Percentiles rank a stretch among this genome's conserved stretches.
phyloP scores from a whole-genome alignment of 2,888 invertebrate species.

The Oscheius sp. region DNA sequence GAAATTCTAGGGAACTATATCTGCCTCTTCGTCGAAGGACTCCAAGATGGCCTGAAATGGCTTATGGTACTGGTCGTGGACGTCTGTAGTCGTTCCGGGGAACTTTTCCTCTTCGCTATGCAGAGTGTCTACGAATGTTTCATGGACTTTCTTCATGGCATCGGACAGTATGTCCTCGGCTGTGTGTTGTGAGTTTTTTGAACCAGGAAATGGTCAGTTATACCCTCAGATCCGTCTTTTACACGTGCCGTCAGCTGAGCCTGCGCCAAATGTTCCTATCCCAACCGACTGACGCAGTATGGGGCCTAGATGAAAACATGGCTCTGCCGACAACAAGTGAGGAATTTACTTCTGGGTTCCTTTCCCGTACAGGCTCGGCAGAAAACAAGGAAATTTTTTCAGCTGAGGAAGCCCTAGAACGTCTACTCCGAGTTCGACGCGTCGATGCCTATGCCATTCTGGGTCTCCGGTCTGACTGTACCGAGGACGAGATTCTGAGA shows the following conservation, averaged over 20 bases:
- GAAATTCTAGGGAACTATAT: slow-evolving; percentile 26
- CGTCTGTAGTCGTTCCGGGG: slow-evolving; percentile 37
- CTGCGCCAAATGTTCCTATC: slow-evolving; percentile 15
- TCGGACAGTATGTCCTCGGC: not conserved
- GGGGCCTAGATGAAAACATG: slow-evolving; percentile 31
- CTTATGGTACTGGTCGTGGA: slow-evolving; percentile 54
- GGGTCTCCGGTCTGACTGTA: slow-evolving; percentile 87
- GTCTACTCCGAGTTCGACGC: slow-evolving; percentile 81
- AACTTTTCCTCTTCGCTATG: slow-evolving; percentile 3
- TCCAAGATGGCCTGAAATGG: slow-evolving; percentile 44
- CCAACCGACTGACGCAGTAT: slow-evolving; percentile 10
- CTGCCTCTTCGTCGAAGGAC: slow-evolving; percentile 1
- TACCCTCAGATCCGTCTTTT: slow-evolving; percentile 1
- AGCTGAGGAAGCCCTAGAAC: slow-evolving; percentile 92
- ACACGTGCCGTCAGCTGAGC: slow-evolving; percentile 13
- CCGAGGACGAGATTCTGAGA: slow-evolving; percentile 85
- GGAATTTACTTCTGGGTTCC: not conserved
- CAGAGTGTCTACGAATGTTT: slow-evolving; percentile 5
- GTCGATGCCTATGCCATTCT: slow-evolving; percentile 94
- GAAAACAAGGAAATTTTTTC: slow-evolving; percentile 14
- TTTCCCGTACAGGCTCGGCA: not conserved
- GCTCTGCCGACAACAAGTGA: slow-evolving; percentile 26
- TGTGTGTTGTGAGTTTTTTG: slow-evolving; percentile 14
- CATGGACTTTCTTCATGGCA: slow-evolving; percentile 10
- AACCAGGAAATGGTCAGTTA: not conserved